Evolutionary conservation across 2,113 vertebrate species (phyloP).

Genomic region (Brachionichthys hirsutus): DNA sequence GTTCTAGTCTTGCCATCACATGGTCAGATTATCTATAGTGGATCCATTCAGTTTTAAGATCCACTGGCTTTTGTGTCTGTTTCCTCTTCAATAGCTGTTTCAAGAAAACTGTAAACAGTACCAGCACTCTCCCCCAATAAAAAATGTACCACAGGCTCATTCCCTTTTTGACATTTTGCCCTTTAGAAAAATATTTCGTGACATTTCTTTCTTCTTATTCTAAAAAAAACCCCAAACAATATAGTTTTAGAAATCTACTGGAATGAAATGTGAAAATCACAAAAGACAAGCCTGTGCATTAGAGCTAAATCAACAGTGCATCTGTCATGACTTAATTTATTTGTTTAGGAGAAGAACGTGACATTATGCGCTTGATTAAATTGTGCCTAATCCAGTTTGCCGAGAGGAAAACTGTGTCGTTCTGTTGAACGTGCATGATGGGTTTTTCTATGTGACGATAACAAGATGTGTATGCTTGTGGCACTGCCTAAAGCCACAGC

Average conservation of each 20-base stretch:
- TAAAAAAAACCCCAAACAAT: neutral
- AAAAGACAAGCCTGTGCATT: neutral
- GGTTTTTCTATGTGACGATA: neutral
- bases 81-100: slow-evolving; percentile 53
- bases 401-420: slow-evolving; percentile 22
- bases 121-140: slow-evolving; percentile 50
- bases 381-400: slow-evolving; percentile 37
- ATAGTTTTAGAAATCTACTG: slow-evolving; percentile 3
- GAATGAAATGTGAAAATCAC: neutral
- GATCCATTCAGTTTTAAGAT: slow-evolving; percentile 50
- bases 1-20: slow-evolving; percentile 61
- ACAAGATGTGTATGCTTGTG: slow-evolving; percentile 9
- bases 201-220: too few relatives aligned
- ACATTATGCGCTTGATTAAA: slow-evolving; percentile 25
- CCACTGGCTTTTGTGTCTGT: slow-evolving; percentile 45
- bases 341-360: slow-evolving; percentile 14
- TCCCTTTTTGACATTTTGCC: slow-evolving; percentile 56
- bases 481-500: slow-evolving; percentile 9
- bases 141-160: slow-evolving; percentile 31
- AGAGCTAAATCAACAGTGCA: slow-evolving; percentile 12
- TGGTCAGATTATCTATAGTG: slow-evolving; percentile 37
- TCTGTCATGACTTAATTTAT: slow-evolving; percentile 16
- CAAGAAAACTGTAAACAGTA: slow-evolving; percentile 58
- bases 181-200: too few relatives aligned
- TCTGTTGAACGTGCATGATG: slow-evolving; percentile 1